Base-by-base conservation (phyloP, 1,140 invertebrate species). In the Yoshiicerus persimilis region DNA sequence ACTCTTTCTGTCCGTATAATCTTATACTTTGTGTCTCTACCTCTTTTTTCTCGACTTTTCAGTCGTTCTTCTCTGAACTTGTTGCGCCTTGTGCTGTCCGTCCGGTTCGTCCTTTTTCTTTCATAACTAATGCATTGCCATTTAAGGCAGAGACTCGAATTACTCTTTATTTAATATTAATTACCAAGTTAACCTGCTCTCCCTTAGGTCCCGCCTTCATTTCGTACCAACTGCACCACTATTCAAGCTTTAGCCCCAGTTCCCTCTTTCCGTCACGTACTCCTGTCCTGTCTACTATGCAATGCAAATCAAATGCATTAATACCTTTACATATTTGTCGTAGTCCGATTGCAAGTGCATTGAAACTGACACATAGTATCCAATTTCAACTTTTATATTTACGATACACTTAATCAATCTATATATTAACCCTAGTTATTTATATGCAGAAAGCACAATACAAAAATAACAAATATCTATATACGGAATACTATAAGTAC, bases 131-230 rank as follows among this genome's bases (percentile, higher is more conserved):
- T 80, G 75, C 20, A 80, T 32, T 32, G 20, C 75, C 75, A 80
- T 80, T 32, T 80, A 80, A 36, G 75, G 70, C 27, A 80, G 1
- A 34, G 75, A 80, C 34, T 80, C 20, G 75, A 80, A 34, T 23
- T 80, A 36, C 34, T 80, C 30, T 80, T 80, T 80, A 80, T 36
- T 80, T 80, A 34, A 80, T 80, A 80, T 80, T 80, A 80, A 80
- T 80, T 36, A 80, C 16, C 75, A 80, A 56, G 47, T 56, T 56
- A 56, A 25, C 32, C 30, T 36, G 75, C 32, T 38, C 32, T 20
- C 75, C 34, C 32, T 36, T 30, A 9, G 66, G 66, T 70, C 16
- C 25, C 9, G 47, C 47, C 47, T 56, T 56, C 47, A n/a, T 56
- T 56, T 56, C 47, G 20, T 56, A 16, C 47, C 47, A 56, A 56